phyloP scores from a whole-genome alignment of 2,888 invertebrate genomes.

The Lithophane leautieri region DNA sequence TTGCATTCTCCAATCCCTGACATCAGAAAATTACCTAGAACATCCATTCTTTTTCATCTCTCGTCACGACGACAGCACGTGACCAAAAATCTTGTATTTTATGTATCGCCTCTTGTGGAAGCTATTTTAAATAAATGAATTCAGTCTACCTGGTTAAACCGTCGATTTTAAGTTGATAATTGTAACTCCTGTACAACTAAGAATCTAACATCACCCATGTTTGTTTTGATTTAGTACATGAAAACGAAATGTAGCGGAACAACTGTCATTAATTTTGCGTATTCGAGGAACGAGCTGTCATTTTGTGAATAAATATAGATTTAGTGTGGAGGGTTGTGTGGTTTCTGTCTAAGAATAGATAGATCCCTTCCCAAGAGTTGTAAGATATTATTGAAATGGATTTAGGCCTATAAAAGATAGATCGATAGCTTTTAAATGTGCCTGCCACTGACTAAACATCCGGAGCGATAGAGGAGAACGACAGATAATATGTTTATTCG shows the following conservation, averaged over 20 bases:
- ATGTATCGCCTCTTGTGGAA: background rate
- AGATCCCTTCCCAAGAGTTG: slow-evolving; percentile 5
- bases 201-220: slow-evolving; percentile 34
- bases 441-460: background rate
- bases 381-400: slow-evolving; percentile 10
- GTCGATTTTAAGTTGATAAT: background rate
- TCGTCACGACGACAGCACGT: too few relatives aligned
- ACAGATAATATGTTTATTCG: background rate
- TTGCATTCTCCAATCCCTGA: background rate
- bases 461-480: background rate
- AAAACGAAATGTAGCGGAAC: slow-evolving; percentile 44
- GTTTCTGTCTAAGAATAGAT: slow-evolving; percentile 43
- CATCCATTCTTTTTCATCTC: background rate
- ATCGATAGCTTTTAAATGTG: background rate
- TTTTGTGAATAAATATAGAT: slow-evolving; percentile 53
- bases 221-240: slow-evolving; percentile 56
- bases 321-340: slow-evolving; percentile 54
- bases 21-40: background rate
- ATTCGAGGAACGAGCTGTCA: slow-evolving; percentile 51
- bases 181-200: background rate
- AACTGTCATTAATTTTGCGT: slow-evolving; percentile 52
- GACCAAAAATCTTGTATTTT: background rate
- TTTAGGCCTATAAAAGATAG: background rate
- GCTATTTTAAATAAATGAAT: background rate
- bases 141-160: background rate